Evolutionary conservation across 2,113 vertebrate genomes (phyloP), one percentile per base, ranked within the genome.

Genomic region (Marmota flaviventris): DNA sequence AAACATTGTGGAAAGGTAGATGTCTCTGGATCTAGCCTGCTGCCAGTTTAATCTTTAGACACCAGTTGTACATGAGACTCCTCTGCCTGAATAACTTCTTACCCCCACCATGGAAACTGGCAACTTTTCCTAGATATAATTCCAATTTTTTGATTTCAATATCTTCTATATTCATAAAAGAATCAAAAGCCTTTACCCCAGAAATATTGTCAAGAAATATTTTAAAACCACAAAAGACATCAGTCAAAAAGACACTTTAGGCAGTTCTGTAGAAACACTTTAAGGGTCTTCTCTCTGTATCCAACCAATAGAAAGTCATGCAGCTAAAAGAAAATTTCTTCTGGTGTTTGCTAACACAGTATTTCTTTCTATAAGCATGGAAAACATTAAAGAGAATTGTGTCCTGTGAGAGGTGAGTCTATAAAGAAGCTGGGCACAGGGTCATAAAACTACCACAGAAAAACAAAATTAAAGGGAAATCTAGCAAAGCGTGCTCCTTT

Each of bases 371-470:
- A 32, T 51, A 95, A 56, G n/a, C 2, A 34, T 78, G 63, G 56
- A 96, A 97, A 86, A 51, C 48, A 93, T 20, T 95, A 81, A 96
- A 95, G 85, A 84, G 34, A 65, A 22, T n/a, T 72, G 65, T 25
- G n/a, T 95, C 82, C 58, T 93, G 14, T 85, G 90, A 98, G 97
- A 91, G 5, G 73, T 92, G 84, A 97, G 12, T 61, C 88, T 97
- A 70, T 69, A 98, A 97, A 95, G 42, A 97, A 96, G 48, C 90
- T 95, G 48, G 51, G 61, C 42, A 96, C 18, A 29, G 89, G 42
- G n/a, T 85, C 93, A 88, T 93, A 96, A 97, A 98, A 85, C 84
- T 92, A 97, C 97, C 76, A 92, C 24, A 39, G 22, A 48, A 48
- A 67, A 94, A 34, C 37, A 86, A 56, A 39, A 48, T n/a, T 92